phyloP scores from a whole-genome alignment of 2,797 vertebrate species.

The Pipistrellus kuhlii region DNA sequence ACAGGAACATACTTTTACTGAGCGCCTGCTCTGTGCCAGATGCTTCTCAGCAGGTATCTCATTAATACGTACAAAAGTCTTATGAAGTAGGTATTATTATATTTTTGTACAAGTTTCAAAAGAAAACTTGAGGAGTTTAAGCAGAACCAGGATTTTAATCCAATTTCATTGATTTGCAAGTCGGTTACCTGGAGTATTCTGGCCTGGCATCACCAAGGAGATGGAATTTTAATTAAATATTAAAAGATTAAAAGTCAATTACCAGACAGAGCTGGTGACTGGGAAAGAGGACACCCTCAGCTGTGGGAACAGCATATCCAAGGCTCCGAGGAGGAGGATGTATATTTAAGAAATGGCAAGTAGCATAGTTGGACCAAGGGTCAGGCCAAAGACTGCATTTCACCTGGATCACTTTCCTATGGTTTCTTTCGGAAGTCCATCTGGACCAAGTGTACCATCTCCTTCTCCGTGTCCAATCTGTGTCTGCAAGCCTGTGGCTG shows the following conservation, averaged over 20 bases:
- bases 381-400: rapidly evolving
- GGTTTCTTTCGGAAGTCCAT: background rate
- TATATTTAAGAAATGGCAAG: background rate
- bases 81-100: background rate
- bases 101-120: background rate
- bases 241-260: background rate
- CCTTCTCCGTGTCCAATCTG: background rate
- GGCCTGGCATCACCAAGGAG: background rate
- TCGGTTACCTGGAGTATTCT: background rate
- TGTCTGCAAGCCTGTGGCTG: background rate
- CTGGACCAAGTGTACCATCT: background rate
- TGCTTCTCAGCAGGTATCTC: background rate
- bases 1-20: background rate
- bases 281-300: rapidly evolving
- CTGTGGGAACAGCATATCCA: rapidly evolving
- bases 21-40: background rate
- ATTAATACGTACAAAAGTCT: background rate
- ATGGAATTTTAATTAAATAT: background rate
- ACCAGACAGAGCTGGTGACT: background rate
- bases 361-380: background rate
- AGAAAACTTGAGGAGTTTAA: background rate
- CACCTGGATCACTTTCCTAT: background rate
- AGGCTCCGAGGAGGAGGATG: background rate
- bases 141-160: background rate
- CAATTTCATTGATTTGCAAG: background rate